Conservation (phyloP, 2,888 invertebrate genomes). For the Polietes domitor region DNA sequence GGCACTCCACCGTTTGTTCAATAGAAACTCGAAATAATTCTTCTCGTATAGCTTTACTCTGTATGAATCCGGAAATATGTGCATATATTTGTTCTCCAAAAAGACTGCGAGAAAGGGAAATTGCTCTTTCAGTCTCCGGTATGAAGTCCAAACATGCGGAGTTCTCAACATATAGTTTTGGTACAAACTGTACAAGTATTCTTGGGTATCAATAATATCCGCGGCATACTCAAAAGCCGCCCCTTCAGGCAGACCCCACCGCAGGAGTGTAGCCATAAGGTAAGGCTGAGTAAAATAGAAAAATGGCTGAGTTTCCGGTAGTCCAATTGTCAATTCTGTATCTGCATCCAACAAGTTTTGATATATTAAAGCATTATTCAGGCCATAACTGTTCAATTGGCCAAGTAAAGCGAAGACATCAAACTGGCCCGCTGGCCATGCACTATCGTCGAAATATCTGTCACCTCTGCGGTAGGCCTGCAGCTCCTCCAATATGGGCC, state of each 20-base stretch:
- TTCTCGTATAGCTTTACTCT: background rate
- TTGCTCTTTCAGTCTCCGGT: background rate
- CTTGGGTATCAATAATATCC: background rate
- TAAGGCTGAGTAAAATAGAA: background rate
- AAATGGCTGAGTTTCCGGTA: background rate
- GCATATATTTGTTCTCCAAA: background rate
- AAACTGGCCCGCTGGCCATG: slow-evolving; percentile 71
- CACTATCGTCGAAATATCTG: background rate
- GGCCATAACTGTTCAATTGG: slow-evolving; percentile 71
- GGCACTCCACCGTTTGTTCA: background rate
- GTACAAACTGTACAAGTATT: background rate
- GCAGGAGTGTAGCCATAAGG: background rate
- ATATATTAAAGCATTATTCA: slow-evolving; percentile 66
- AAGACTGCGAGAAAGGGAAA: background rate
- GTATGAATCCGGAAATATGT: background rate
- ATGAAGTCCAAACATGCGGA: background rate
- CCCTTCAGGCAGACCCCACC: background rate
- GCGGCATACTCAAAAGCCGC: background rate
- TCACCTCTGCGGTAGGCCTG: background rate
- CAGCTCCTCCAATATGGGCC: slow-evolving; percentile 69
- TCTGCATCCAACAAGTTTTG: background rate
- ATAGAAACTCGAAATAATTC: slow-evolving; percentile 35
- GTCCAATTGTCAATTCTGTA: background rate
- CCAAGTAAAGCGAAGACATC: slow-evolving; percentile 70
- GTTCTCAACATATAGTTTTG: too few species aligned